These are phyloP conservation scores for Pycnomerus fuliginosus DNA, from an alignment of 2,888 invertebrate genomes.

Conservation along the genomic window DNA sequence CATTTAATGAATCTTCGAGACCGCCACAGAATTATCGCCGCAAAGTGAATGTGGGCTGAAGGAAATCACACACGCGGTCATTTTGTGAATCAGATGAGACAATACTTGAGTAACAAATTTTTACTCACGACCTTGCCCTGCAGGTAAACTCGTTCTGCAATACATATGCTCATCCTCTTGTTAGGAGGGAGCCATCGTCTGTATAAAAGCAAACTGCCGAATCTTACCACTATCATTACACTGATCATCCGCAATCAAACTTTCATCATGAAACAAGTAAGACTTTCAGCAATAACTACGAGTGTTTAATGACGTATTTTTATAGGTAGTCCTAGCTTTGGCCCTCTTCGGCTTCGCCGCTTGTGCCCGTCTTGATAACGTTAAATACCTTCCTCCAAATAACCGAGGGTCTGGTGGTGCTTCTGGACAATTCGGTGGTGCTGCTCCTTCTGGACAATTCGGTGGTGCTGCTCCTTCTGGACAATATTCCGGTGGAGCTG, in stretches of 20 bases:
- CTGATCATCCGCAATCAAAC: slow-evolving; percentile 25
- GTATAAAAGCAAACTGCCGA: slow-evolving; percentile 31
- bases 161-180: slow-evolving; percentile 29
- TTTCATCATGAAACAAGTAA: slow-evolving; percentile 34
- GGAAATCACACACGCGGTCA: no score
- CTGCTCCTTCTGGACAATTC: slow-evolving; percentile 23
- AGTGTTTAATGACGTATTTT: slow-evolving; percentile 4
- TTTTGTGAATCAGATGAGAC: no score
- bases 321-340: slow-evolving; percentile 34
- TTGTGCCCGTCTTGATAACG: slow-evolving; percentile 38
- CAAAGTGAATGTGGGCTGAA: no score
- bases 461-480: slow-evolving; percentile 21
- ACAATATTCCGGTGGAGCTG: slow-evolving; percentile 18
- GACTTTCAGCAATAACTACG: slow-evolving; percentile 8
- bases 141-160: slow-evolving; percentile 36
- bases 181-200: slow-evolving; percentile 23
- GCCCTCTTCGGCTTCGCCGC: slow-evolving; percentile 37
- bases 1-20: no score
- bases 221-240: slow-evolving; percentile 29
- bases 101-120: slow-evolving; percentile 22
- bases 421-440: slow-evolving; percentile 28
- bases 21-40: no score
- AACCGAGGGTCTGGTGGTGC: slow-evolving; percentile 12
- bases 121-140: slow-evolving; percentile 36
- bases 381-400: slow-evolving; percentile 34